Evolutionary conservation across 2,888 invertebrate species (phyloP).

Genomic region (Chrysolina haemoptera): DNA sequence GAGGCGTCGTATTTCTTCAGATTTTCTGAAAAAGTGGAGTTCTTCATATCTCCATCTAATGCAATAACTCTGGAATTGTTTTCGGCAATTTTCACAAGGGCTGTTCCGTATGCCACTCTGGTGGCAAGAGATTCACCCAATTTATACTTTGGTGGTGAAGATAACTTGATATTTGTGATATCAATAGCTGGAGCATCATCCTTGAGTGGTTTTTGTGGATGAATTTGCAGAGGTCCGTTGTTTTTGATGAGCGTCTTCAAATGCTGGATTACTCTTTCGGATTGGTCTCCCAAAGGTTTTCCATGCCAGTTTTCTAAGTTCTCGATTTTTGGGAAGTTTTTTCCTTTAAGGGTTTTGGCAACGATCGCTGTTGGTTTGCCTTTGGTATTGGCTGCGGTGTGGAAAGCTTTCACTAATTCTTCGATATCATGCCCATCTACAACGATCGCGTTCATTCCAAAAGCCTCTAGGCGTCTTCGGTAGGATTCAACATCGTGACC

Average conservation of each 20-base stretch:
- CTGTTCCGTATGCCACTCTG: constrained; percentile 94
- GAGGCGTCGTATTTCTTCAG: constrained; percentile 81
- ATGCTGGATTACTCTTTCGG: constrained; percentile 79
- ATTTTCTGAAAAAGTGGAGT: constrained; percentile 97
- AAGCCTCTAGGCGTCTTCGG: constrained; percentile 87
- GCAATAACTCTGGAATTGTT: constrained; percentile 89
- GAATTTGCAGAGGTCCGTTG: constrained; percentile 75
- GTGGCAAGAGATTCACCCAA: constrained; percentile 87
- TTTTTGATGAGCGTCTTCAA: constrained; percentile 80
- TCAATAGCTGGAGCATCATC: constrained; percentile 82
- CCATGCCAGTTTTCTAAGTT: constrained; percentile 98
- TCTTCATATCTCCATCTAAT: constrained; percentile 98
- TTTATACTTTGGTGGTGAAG: constrained; percentile 88
- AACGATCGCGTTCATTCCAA: constrained; percentile 91
- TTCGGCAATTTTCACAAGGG: constrained; percentile 88
- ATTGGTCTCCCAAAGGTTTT: constrained; percentile 91
- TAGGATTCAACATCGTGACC: constrained; percentile 94
- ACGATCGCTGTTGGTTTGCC: constrained; percentile 93
- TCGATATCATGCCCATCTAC: constrained; percentile 98
- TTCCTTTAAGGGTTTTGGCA: constrained; percentile 97
- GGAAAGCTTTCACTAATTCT: constrained; percentile 90
- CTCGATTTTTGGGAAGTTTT: constrained; percentile 90
- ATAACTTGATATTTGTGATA: constrained; percentile 80
- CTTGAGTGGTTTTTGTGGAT: constrained; percentile 76
- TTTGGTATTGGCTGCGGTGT: constrained; percentile 81